Conservation (phyloP, 1,140 invertebrate species). For the Drosophila lowei region DNA sequence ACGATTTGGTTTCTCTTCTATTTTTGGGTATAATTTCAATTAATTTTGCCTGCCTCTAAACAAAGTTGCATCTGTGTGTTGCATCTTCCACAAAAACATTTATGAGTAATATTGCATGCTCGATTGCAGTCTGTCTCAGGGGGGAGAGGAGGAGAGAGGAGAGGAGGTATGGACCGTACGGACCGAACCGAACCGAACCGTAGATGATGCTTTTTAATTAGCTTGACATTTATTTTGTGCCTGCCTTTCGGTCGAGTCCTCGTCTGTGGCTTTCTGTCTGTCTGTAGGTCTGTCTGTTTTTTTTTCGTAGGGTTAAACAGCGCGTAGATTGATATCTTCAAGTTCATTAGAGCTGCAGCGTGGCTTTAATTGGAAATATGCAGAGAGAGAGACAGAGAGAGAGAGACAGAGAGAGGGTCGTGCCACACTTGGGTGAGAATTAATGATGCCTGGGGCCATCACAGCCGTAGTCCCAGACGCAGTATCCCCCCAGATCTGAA, state of each 20-base stretch:
- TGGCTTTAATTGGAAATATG: conserved; percentile 80
- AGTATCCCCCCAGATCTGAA: conserved; percentile 28
- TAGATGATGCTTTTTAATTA: conserved; percentile 69
- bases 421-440: conserved; percentile 79
- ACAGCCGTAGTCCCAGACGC: conserved; percentile 1
- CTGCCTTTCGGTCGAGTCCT: conserved; percentile 33
- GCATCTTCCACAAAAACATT: conserved; percentile 26
- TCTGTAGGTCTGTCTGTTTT: neutral
- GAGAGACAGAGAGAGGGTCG: conserved; percentile 19
- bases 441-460: conserved; percentile 71
- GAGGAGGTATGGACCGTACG: neutral
- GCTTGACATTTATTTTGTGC: conserved; percentile 68
- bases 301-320: conserved; percentile 72
- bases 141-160: no score
- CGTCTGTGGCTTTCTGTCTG: conserved; percentile 30
- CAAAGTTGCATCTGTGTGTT: conserved; percentile 35
- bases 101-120: conserved; percentile 69
- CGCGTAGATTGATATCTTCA: conserved; percentile 82
- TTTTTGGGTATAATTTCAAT: conserved; percentile 72
- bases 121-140: conserved; percentile 14
- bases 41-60: conserved; percentile 47
- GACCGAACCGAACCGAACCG: no score
- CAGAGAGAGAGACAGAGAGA: conserved; percentile 1
- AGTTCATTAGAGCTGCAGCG: conserved; percentile 81
- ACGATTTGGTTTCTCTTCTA: conserved; percentile 28